Conservation (phyloP, 2,888 invertebrate species). For the Dermolepida albohirtum region DNA sequence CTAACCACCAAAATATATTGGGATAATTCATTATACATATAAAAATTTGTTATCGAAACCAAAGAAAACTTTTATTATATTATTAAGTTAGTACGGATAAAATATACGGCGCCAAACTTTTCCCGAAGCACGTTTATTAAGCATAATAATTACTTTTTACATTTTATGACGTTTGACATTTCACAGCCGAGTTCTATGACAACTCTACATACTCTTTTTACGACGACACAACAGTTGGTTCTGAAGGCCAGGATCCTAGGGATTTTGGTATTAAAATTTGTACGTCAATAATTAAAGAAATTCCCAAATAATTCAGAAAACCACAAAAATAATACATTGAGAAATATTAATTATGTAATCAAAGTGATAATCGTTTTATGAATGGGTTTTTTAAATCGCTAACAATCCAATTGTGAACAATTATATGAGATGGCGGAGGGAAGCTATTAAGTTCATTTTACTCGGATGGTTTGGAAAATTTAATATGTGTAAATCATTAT, state of each 20-base stretch:
- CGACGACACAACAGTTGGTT: conserved; percentile 34
- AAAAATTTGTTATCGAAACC: conserved; percentile 35
- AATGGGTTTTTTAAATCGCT: too few relatives aligned
- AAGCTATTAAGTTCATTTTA: too few relatives aligned
- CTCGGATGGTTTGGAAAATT: too few relatives aligned
- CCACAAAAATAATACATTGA: too few relatives aligned
- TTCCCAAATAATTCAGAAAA: too few relatives aligned
- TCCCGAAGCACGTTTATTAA: conserved; percentile 49
- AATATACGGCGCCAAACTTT: conserved; percentile 21
- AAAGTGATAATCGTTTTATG: too few relatives aligned
- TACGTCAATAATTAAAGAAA: too few relatives aligned
- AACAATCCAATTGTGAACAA: too few relatives aligned
- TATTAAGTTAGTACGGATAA: conserved; percentile 17
- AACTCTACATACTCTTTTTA: conserved; percentile 34
- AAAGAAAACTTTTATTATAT: conserved; percentile 25
- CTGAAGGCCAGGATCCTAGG: conserved; percentile 41
- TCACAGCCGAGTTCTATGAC: conserved; percentile 52
- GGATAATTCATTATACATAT: conserved; percentile 50
- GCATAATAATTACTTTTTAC: conserved; percentile 56
- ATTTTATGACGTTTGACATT: conserved; percentile 59
- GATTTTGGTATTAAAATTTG: too few relatives aligned
- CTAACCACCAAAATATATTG: conserved; percentile 60
- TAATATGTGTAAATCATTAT: too few relatives aligned
- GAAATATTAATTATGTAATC: too few relatives aligned
- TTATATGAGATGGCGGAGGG: too few relatives aligned